Evolutionary conservation across 2,888 invertebrate species (phyloP).

Genomic region (Parnassius glacialis): DNA sequence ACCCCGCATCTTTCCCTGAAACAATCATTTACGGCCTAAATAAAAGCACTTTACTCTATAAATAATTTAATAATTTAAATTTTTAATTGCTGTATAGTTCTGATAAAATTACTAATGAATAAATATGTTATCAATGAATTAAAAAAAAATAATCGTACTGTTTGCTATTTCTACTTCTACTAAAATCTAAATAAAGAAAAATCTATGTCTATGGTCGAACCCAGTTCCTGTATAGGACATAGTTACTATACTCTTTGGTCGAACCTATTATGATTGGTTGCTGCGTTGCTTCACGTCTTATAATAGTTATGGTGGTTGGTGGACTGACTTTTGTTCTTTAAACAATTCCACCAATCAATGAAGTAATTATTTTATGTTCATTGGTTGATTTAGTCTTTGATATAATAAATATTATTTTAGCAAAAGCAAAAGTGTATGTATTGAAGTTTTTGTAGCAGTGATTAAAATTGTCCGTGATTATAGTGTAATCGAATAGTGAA

Average conservation of each 20-base stretch:
- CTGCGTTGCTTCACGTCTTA: no score
- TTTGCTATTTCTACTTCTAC: not conserved
- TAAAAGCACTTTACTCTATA: no score
- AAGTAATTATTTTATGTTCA: slow-evolving; percentile 2
- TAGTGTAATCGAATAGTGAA: slow-evolving; percentile 23
- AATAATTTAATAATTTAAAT: no score
- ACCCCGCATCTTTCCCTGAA: no score
- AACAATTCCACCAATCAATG: slow-evolving; percentile 23
- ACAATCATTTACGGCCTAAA: no score
- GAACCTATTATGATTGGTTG: no score
- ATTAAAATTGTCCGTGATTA: slow-evolving; percentile 25
- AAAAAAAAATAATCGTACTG: not conserved
- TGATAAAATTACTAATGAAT: not conserved
- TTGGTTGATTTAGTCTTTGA: slow-evolving; percentile 27
- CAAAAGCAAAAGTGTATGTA: slow-evolving; percentile 30
- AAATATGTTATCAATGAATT: not conserved
- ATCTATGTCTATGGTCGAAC: no score
- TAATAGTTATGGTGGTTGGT: not conserved
- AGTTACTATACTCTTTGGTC: no score
- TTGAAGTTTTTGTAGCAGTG: slow-evolving; percentile 23
- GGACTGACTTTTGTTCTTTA: not conserved
- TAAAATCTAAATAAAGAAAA: no score
- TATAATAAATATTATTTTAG: slow-evolving; percentile 30
- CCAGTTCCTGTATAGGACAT: no score
- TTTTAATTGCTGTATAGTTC: no score